A percentile compares a stretch with the other conserved stretches of the same genome.
phyloP scores from a whole-genome alignment of 2,888 invertebrate species.

The Bibio marci region DNA sequence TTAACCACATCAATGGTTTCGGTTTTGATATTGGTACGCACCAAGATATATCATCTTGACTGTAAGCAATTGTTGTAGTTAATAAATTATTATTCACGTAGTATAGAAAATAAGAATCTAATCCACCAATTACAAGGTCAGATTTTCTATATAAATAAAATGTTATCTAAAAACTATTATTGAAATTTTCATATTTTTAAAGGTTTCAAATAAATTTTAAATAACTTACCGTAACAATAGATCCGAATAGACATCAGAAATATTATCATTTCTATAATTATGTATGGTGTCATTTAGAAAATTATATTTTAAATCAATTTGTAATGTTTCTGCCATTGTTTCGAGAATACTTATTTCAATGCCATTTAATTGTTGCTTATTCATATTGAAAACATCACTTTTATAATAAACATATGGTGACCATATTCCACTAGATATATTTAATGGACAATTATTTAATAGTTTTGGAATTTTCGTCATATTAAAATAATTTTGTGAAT shows the following conservation, averaged over 20 bases:
- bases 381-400: background rate
- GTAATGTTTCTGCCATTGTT: no score
- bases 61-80: conserved; percentile 23
- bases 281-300: no score
- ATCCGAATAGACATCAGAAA: no score
- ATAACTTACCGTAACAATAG: no score
- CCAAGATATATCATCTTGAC: conserved; percentile 28
- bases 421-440: conserved; percentile 21
- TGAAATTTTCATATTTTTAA: no score
- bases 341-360: no score
- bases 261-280: no score
- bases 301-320: no score
- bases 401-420: conserved; percentile 20
- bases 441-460: conserved; percentile 22
- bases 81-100: conserved; percentile 21
- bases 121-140: conserved; percentile 25
- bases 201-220: no score
- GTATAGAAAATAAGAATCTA: conserved; percentile 18
- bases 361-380: no score
- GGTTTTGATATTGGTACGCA: conserved; percentile 22
- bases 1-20: background rate
- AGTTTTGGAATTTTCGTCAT: conserved; percentile 20
- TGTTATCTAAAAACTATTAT: no score
- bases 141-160: conserved; percentile 8
- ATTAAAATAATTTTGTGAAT: no score